Base-by-base conservation (phyloP, 2,888 invertebrate genomes). In the Eilema sororculum region DNA sequence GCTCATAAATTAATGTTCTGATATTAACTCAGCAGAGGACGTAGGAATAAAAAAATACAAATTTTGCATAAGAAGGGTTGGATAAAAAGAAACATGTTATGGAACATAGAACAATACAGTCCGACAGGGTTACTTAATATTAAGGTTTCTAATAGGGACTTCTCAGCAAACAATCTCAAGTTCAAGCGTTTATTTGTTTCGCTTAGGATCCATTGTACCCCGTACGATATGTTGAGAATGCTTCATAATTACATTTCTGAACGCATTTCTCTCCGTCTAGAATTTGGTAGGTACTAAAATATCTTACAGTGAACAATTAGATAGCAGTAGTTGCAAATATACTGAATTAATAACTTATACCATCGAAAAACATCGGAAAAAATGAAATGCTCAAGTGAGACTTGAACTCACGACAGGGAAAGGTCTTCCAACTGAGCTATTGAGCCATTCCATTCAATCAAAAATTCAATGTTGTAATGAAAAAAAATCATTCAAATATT, bases 201-300 rank as follows among this genome's bases (percentile, higher is more conserved):
- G 20, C 62, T 62, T 4, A 24, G 20, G 6, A 25, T 24, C 20
- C 9, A 20, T 37, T 24, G 9, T 13, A 56, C 28, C 22, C 66
- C 20, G 33, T 10, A 65, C 28, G 25, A 28, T 60, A n/a, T 57
- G 65, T 69, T 64, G n/a, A 13, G 16, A 33, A 56, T 6, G 12
- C 16, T 28, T 67, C 52, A 56, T 52, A 60, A 64, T 67, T 59
- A 69, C 41, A 57, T 63, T 65, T 61, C 66, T 63, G 22, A 13
- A n/a, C 56, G 24, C 41, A 65, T 57, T 65, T 33, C 52, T 22
- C 22, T 60, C 52, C 28, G 61, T 61, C 41, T 24, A 24, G 25
- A 24, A 62, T 37, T 56, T 52, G 2, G 61, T 56, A 52, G 20
- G 22, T 24, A 61, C 20, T 61, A 33, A n/a, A 52, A 62, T 6